phyloP scores from a whole-genome alignment of 2,113 vertebrate genomes.

The Peucedramus taeniatus region DNA sequence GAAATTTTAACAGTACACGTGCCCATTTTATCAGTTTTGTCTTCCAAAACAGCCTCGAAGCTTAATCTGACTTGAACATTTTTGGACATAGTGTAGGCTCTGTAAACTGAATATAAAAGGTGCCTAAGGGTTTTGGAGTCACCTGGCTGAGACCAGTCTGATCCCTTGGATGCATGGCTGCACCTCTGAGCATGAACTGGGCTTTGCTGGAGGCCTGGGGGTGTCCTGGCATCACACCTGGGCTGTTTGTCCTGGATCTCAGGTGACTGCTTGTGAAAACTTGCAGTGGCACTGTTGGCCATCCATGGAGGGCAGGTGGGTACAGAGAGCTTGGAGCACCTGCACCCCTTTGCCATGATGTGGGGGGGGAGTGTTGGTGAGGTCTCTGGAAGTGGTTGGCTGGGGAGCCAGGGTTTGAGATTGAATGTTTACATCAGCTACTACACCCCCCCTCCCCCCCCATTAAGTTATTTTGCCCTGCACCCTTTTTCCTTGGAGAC shows the following conservation, averaged over 20 bases:
- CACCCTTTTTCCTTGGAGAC: neutral
- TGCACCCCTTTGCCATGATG: fast-evolving
- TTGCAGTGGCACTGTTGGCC: neutral
- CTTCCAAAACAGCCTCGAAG: neutral
- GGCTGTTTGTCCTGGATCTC: fast-evolving
- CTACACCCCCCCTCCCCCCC: neutral
- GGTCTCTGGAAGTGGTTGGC: neutral
- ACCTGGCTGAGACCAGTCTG: neutral
- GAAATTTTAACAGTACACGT: neutral
- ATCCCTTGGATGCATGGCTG: neutral
- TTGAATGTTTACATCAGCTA: neutral
- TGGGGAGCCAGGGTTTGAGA: neutral
- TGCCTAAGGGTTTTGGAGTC: neutral
- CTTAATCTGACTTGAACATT: neutral
- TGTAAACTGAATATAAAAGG: neutral
- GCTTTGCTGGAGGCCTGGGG: neutral
- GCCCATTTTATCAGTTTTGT: neutral
- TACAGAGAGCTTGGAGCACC: neutral
- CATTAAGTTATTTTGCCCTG: neutral
- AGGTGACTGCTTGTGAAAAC: neutral
- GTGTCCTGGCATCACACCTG: neutral
- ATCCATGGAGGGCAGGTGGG: fast-evolving
- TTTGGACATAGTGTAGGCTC: neutral
- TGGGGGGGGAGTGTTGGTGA: fast-evolving
- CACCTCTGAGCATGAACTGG: neutral